Evolutionary conservation across 2,888 invertebrate genomes (phyloP).

Genomic region (Rhingia rostrata): DNA sequence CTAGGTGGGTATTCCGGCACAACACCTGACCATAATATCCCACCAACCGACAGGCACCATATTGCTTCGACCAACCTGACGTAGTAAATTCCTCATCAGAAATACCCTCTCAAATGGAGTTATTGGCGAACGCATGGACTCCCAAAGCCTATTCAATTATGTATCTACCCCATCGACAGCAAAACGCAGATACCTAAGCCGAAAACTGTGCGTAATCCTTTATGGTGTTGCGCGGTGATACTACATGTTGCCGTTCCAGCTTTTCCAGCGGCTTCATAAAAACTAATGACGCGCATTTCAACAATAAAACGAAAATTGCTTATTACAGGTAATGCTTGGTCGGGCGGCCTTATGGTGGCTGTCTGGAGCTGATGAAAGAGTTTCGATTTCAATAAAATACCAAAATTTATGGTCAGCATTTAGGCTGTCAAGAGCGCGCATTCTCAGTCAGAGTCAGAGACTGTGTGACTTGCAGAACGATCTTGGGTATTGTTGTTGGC

Average conservation of each 20-base stretch:
- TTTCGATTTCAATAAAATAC: conserved; percentile 62
- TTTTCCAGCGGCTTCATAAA: conserved; percentile 26
- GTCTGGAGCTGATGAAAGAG: conserved; percentile 48
- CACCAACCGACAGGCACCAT: not conserved
- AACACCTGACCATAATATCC: conserved; percentile 33
- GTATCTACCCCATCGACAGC: not conserved
- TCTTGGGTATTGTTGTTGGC: not conserved
- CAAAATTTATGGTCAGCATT: conserved; percentile 49
- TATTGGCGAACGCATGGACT: conserved; percentile 41
- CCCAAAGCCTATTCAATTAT: conserved; percentile 24
- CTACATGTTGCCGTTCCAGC: not conserved
- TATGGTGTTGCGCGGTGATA: not conserved
- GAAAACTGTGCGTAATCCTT: conserved; percentile 22
- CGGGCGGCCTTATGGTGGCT: not conserved
- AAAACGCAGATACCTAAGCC: conserved; percentile 2
- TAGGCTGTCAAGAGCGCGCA: conserved; percentile 39
- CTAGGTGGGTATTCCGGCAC: conserved; percentile 34
- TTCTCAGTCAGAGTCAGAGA: conserved; percentile 26
- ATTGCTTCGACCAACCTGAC: conserved; percentile 10
- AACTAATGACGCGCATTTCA: conserved; percentile 56
- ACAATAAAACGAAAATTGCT: conserved; percentile 59
- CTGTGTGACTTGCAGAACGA: conserved; percentile 23
- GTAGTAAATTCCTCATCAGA: conserved; percentile 10
- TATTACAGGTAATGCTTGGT: conserved; percentile 47
- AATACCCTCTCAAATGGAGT: conserved; percentile 38